Evolutionary conservation across 1,140 invertebrate genomes (phyloP), one percentile per base, ranked within the genome.

Genomic region (Drosophila pachea): DNA sequence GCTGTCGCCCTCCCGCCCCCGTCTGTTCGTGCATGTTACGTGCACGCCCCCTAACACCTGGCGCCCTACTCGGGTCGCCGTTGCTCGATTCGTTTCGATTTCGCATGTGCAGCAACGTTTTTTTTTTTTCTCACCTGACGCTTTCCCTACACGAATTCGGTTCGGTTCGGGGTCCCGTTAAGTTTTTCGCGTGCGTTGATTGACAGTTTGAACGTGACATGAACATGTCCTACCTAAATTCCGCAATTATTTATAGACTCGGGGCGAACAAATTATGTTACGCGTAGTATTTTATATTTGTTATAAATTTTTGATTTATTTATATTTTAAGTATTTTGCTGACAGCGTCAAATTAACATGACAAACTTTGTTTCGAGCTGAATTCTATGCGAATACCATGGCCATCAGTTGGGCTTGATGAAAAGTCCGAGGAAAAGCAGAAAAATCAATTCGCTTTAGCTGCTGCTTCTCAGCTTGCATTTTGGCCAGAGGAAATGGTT

Each of bases 171-270:
- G n/a, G n/a, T 11, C 40, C 40, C n/a, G 54, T 49, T 63, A 68
- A 52, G 54, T 55, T 14, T 9, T 14, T 3, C 40, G 61, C 52
- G 8, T 14, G 16, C 59, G 52, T 58, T 84, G 81, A 84, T 84
- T 84, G 81, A 86, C 81, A 84, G n/a, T 72, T 74, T 76, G 81
- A 84, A 84, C 79, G 79, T 84, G 79, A 84, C 79, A 76, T 84
- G 76, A 63, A 84, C 81, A 84, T 81, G 81, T 83, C 86, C 81
- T 82, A 84, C 81, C 81, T 77, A 84, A 84, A 84, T 84, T 84
- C 82, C 81, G 56, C 59, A 68, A 84, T 86, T 86, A 84, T 84
- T 84, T 86, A 53, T 60, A 76, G 70, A 31, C 31, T 36, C 22
- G 7, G 31, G 22, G 22, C 22, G 22, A 33, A 58, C 45, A 74